These are phyloP conservation scores for Siniperca obscura DNA, from an alignment of 2,797 vertebrate species.

Conservation along the genomic window DNA sequence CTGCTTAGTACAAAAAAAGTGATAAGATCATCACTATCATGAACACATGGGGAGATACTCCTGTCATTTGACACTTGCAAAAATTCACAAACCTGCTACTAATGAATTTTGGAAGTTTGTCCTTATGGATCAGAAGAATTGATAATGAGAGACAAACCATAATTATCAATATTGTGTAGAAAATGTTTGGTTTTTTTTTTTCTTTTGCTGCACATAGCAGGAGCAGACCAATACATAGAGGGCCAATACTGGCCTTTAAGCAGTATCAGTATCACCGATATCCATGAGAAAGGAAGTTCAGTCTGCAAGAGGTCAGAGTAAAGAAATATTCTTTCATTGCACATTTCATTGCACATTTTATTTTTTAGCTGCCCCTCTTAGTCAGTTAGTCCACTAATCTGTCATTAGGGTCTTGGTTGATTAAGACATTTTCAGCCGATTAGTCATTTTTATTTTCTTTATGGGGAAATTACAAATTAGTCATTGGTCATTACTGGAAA, in stretches of 20 bases:
- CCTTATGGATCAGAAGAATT: neutral
- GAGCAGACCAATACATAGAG: neutral
- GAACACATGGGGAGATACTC: neutral
- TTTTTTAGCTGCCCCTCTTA: constrained; percentile 5
- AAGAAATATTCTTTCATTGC: neutral
- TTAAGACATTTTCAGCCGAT: constrained; percentile 1
- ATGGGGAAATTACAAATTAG: constrained; percentile 13
- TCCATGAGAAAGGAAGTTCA: neutral
- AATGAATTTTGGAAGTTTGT: neutral
- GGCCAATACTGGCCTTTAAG: neutral
- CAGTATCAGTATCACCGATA: neutral
- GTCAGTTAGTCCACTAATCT: neutral
- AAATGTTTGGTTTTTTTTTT: too few relatives aligned
- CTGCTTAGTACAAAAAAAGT: neutral
- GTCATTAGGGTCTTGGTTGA: constrained; percentile 6
- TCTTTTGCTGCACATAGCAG: neutral
- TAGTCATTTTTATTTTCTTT: constrained; percentile 27
- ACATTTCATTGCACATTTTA: neutral
- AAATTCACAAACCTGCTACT: neutral
- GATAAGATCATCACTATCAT: neutral
- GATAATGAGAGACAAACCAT: neutral
- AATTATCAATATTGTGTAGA: neutral
- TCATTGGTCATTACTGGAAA: constrained; percentile 35
- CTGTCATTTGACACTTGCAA: neutral
- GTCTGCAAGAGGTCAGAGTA: neutral